Conservation (phyloP, 2,113 vertebrate species). For the Chaetorhynchus papuensis region DNA sequence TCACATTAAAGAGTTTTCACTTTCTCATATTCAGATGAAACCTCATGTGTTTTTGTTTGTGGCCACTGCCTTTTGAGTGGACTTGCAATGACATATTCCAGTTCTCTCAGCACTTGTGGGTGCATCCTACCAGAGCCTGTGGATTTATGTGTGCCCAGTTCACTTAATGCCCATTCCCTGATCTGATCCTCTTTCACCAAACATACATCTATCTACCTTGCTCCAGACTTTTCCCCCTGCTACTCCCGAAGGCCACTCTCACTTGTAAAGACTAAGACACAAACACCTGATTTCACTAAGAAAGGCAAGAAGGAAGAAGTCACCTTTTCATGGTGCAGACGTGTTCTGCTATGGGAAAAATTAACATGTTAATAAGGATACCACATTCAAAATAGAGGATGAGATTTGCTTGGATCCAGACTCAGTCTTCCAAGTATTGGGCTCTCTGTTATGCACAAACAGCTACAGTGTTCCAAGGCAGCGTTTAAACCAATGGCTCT, state of each 20-base stretch:
- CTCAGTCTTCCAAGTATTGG: background rate
- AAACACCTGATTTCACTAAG: background rate
- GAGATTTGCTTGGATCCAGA: background rate
- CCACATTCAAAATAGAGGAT: background rate
- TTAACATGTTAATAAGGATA: background rate
- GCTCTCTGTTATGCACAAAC: background rate
- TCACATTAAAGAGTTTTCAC: background rate
- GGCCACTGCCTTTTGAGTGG: background rate
- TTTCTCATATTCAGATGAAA: background rate
- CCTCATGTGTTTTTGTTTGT: background rate
- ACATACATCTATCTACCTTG: rapidly evolving
- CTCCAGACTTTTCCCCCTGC: background rate
- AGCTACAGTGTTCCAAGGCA: background rate
- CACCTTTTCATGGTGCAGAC: background rate
- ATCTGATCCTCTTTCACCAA: background rate
- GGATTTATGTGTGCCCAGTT: background rate
- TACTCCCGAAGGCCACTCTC: background rate
- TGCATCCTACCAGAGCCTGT: background rate
- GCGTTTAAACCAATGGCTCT: background rate
- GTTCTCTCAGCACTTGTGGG: background rate
- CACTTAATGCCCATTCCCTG: background rate
- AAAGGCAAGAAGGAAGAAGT: background rate
- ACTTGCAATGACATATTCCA: background rate
- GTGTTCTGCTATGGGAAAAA: background rate
- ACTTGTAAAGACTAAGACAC: background rate